Evolutionary conservation across 1,140 invertebrate genomes (phyloP).

Genomic region (Drosophila murphyi): DNA sequence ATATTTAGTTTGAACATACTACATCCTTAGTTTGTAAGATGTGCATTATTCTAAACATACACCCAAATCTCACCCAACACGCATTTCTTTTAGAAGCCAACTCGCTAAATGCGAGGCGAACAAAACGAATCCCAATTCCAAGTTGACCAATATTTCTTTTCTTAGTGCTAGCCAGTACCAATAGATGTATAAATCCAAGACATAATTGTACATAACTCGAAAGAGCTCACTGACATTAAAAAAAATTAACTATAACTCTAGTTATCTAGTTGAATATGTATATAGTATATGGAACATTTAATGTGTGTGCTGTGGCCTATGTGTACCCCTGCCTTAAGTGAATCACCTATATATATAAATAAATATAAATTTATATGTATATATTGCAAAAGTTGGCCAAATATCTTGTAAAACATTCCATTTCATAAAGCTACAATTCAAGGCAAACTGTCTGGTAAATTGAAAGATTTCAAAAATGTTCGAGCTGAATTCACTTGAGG

Average conservation of each 20-base stretch:
- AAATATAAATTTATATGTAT: constrained; percentile 34
- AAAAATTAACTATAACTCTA: constrained; percentile 58
- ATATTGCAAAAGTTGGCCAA: constrained; percentile 29
- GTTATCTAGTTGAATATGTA: constrained; percentile 69
- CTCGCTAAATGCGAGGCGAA: not conserved
- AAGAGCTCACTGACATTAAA: constrained; percentile 62
- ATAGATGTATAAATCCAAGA: constrained; percentile 69
- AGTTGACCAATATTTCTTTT: constrained; percentile 31
- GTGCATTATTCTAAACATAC: constrained; percentile 35
- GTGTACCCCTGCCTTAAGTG: not conserved
- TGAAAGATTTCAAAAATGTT: not conserved
- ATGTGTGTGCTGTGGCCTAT: constrained; percentile 17
- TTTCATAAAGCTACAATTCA: not conserved
- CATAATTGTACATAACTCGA: constrained; percentile 66
- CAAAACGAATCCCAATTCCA: constrained; percentile 21
- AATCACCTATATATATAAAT: constrained; percentile 44
- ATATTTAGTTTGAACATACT: constrained; percentile 49
- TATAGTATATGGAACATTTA: constrained; percentile 46
- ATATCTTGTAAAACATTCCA: constrained; percentile 23
- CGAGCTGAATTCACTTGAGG: constrained; percentile 15
- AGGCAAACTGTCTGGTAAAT: not conserved
- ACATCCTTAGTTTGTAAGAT: constrained; percentile 54
- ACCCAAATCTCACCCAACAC: not conserved
- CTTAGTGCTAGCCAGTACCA: constrained; percentile 67
- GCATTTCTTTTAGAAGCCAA: not conserved